A percentile compares a stretch with the other conserved stretches of the same genome.
Conservation (phyloP, 2,797 vertebrate species). For the Melanogrammus aeglefinus region DNA sequence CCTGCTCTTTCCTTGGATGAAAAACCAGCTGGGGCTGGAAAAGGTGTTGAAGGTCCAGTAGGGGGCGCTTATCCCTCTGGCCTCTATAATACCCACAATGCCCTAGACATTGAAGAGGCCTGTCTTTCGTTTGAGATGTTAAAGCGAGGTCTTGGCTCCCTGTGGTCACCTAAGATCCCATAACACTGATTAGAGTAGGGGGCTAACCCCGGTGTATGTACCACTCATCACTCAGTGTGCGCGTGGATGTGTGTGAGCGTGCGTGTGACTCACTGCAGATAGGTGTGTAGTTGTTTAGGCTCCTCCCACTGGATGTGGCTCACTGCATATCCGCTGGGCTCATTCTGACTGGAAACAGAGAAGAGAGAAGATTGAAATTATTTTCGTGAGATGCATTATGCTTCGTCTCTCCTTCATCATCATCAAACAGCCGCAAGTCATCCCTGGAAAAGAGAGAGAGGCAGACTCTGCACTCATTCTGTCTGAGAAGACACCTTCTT, state of each 20-base stretch:
- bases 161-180: no score
- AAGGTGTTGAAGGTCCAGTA: no score
- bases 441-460: neutral
- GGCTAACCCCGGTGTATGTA: no score
- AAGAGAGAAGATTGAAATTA: slow-evolving; percentile 11
- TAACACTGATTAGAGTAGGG: no score
- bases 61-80: no score
- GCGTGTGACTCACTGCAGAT: slow-evolving; percentile 71
- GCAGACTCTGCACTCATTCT: neutral
- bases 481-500: neutral
- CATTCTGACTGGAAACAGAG: slow-evolving; percentile 83
- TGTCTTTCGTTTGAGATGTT: no score
- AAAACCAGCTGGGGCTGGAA: no score
- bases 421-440: neutral
- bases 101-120: no score
- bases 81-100: no score
- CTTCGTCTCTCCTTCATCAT: neutral
- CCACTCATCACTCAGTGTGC: neutral
- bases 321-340: slow-evolving; percentile 83
- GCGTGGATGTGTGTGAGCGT: neutral
- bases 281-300: slow-evolving; percentile 67
- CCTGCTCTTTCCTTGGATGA: no score
- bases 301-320: slow-evolving; percentile 78
- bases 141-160: no score
- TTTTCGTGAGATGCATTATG: neutral